A percentile compares a stretch with the other conserved stretches of the same genome.
Evolutionary conservation across 1,140 invertebrate genomes (phyloP).

Genomic region (Penaeus vannamei): DNA sequence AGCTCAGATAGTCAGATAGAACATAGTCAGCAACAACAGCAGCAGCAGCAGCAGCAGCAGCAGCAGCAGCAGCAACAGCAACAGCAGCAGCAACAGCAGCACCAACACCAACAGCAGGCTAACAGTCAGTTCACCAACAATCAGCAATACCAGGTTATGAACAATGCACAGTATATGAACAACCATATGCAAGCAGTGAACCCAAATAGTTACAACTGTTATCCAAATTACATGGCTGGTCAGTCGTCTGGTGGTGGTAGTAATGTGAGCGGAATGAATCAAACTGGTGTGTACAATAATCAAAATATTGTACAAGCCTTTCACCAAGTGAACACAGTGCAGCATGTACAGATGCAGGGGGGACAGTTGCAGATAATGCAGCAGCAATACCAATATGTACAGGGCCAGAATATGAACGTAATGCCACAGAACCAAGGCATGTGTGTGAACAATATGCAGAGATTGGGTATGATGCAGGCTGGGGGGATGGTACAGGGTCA

Average conservation of each 20-base stretch:
- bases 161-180: constrained; percentile 56
- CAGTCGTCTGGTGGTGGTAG: constrained; percentile 51
- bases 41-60: constrained; percentile 30
- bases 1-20: constrained; percentile 60
- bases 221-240: constrained; percentile 57
- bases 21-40: constrained; percentile 49
- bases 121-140: constrained; percentile 36
- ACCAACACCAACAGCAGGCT: constrained; percentile 44
- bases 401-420: constrained; percentile 57
- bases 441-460: constrained; percentile 50
- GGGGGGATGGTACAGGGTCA: constrained; percentile 57
- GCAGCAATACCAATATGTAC: constrained; percentile 57
- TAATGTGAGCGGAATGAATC: constrained; percentile 54
- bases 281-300: constrained; percentile 57
- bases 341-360: constrained; percentile 60
- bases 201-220: constrained; percentile 51
- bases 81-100: constrained; percentile 47
- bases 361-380: constrained; percentile 63
- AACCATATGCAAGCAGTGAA: constrained; percentile 52
- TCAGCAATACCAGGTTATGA: constrained; percentile 57
- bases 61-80: constrained; percentile 36
- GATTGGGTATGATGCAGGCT: constrained; percentile 46
- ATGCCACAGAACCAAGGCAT: constrained; percentile 49
- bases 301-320: constrained; percentile 62
- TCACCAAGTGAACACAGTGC: constrained; percentile 62